These are phyloP conservation scores for Piliocolobus tephrosceles DNA, from an alignment of 2,113 vertebrate genomes.

Conservation along the genomic window DNA sequence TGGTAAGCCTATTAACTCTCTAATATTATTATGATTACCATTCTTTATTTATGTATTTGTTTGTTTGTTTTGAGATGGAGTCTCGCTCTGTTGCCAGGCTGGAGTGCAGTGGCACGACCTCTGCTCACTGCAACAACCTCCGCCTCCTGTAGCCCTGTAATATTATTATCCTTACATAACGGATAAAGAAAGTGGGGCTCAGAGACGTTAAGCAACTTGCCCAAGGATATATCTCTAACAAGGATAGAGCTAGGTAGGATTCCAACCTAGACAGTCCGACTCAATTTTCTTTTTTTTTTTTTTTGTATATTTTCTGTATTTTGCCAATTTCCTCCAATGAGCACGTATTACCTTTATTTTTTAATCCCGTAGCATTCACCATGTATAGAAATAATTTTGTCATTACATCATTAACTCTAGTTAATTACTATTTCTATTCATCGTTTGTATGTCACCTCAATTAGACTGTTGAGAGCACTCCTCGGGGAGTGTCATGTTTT, in stretches of 20 bases:
- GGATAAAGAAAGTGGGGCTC: slow-evolving; percentile 20
- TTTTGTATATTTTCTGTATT: slow-evolving; percentile 50
- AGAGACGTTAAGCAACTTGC: slow-evolving; percentile 58
- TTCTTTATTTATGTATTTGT: too few species aligned
- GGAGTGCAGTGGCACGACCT: too few species aligned
- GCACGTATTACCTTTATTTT: slow-evolving; percentile 70
- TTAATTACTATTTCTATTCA: slow-evolving; percentile 80
- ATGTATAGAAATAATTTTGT: slow-evolving; percentile 74
- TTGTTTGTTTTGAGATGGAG: too few species aligned
- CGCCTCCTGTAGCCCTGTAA: not conserved
- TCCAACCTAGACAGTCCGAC: slow-evolving; percentile 28
- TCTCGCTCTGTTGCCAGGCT: too few species aligned
- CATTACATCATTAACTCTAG: slow-evolving; percentile 77
- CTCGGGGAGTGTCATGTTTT: slow-evolving; percentile 70
- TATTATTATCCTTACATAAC: slow-evolving; percentile 51
- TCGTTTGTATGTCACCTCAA: slow-evolving; percentile 75
- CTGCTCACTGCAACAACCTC: too few species aligned
- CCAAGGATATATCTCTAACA: slow-evolving; percentile 48
- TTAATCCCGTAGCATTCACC: slow-evolving; percentile 66
- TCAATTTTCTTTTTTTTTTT: slow-evolving; percentile 51
- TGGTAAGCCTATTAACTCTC: slow-evolving; percentile 37
- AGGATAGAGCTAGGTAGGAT: slow-evolving; percentile 1
- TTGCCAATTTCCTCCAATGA: slow-evolving; percentile 52
- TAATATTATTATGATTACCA: not conserved
- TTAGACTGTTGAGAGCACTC: slow-evolving; percentile 74